Conservation (phyloP, 2,113 vertebrate genomes). For the Spea multiplicata region DNA sequence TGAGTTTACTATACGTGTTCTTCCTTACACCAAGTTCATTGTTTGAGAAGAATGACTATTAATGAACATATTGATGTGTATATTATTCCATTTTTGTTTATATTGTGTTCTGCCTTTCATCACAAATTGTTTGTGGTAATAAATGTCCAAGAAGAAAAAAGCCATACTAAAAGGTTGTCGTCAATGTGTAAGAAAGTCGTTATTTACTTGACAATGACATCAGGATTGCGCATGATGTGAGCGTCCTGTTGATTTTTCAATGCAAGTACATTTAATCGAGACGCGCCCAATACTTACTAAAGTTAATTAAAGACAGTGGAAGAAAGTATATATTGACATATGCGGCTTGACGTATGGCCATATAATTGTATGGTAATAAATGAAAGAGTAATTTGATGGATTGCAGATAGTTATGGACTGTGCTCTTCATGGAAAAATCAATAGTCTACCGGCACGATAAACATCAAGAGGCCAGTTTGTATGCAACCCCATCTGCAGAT, state of each 20-base stretch:
- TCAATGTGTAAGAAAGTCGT: neutral
- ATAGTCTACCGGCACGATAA: neutral
- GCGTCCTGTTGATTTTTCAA: neutral
- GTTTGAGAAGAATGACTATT: no score
- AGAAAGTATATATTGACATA: neutral
- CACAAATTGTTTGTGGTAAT: no score
- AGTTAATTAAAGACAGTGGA: neutral
- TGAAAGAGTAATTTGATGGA: neutral
- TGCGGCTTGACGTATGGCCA: neutral
- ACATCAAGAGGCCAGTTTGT: neutral
- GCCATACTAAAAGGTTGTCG: no score
- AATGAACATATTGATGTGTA: no score
- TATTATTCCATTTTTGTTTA: no score
- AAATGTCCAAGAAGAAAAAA: no score
- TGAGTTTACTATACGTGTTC: no score
- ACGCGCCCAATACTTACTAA: neutral
- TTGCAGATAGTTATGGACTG: neutral
- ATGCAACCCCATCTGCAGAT: neutral
- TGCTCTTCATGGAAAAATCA: slow-evolving; percentile 7
- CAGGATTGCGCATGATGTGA: neutral
- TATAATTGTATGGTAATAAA: neutral
- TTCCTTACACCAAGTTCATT: no score
- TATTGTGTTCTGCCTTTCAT: no score
- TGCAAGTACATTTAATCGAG: neutral
- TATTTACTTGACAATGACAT: neutral